Evolutionary conservation across 2,797 vertebrate genomes (phyloP).

Genomic region (Cygnus olor): DNA sequence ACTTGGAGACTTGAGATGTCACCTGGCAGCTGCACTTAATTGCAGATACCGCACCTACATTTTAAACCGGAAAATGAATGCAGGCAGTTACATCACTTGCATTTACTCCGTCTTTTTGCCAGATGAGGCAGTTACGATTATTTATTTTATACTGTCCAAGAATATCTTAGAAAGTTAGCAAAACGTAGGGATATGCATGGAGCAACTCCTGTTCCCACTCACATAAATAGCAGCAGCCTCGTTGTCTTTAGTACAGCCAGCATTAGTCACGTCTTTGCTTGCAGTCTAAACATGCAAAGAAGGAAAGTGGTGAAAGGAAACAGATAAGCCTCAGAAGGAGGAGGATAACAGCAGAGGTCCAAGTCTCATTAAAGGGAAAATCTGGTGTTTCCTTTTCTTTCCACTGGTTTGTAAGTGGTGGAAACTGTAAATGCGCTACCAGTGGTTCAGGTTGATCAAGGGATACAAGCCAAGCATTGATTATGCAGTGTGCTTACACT

Average conservation of each 20-base stretch:
- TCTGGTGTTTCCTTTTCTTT: neutral
- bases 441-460: neutral
- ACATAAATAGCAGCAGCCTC: neutral
- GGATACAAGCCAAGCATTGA: fast-evolving
- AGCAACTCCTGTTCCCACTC: neutral
- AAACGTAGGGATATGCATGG: neutral
- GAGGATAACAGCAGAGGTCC: neutral
- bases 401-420: neutral
- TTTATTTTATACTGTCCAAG: slow-evolving; percentile 24
- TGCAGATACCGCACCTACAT: slow-evolving; percentile 8
- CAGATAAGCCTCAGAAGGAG: neutral
- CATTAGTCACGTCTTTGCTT: neutral
- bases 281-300: neutral
- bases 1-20: neutral
- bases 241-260: neutral
- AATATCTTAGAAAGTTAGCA: slow-evolving; percentile 32
- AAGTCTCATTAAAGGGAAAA: neutral
- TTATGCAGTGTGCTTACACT: neutral
- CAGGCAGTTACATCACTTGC: slow-evolving; percentile 16
- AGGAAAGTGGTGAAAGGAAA: neutral
- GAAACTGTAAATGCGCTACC: neutral
- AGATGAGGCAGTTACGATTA: slow-evolving; percentile 11
- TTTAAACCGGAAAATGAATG: slow-evolving; percentile 19
- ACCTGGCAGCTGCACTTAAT: slow-evolving; percentile 24
- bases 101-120: slow-evolving; percentile 36